These are phyloP conservation scores for Oscheius sp. DNA, from an alignment of 1,140 invertebrate species.

Conservation along the genomic window DNA sequence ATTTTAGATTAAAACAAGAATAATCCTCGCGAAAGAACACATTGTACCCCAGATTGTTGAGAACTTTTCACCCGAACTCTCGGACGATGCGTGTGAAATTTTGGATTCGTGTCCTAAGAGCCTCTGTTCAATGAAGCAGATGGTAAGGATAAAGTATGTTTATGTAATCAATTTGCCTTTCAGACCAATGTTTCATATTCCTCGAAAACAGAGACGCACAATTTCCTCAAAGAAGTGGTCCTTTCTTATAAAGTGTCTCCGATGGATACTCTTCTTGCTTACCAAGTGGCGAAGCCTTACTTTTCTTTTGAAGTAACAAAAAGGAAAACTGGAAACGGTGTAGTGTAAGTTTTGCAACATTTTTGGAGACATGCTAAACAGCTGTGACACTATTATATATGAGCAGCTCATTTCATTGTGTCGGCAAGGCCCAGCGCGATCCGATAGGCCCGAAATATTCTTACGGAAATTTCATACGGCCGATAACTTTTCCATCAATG, in stretches of 20 bases:
- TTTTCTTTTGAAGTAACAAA: constrained; percentile 28
- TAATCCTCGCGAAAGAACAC: constrained; percentile 14
- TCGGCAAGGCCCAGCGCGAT: no score
- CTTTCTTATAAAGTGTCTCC: constrained; percentile 12
- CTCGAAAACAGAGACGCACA: constrained; percentile 25
- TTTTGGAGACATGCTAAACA: no score
- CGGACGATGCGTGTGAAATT: constrained; percentile 9
- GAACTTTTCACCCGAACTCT: constrained; percentile 19
- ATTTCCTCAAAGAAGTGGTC: constrained; percentile 11
- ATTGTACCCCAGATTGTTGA: constrained; percentile 15
- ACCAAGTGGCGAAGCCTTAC: constrained; percentile 24
- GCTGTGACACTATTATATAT: no score
- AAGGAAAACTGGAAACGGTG: constrained; percentile 9
- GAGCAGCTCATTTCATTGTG: no score
- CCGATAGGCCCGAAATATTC: no score
- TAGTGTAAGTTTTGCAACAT: background rate
- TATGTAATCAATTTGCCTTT: background rate
- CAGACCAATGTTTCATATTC: constrained; percentile 19
- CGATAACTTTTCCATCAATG: no score
- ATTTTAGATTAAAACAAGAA: constrained; percentile 23
- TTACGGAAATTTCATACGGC: no score
- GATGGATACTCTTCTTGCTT: constrained; percentile 4
- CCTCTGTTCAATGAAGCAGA: constrained; percentile 9
- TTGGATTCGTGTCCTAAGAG: constrained; percentile 16
- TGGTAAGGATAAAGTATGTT: constrained; percentile 8